Evolutionary conservation across 2,888 invertebrate species (phyloP).

Genomic region (Tortricodes alternella): DNA sequence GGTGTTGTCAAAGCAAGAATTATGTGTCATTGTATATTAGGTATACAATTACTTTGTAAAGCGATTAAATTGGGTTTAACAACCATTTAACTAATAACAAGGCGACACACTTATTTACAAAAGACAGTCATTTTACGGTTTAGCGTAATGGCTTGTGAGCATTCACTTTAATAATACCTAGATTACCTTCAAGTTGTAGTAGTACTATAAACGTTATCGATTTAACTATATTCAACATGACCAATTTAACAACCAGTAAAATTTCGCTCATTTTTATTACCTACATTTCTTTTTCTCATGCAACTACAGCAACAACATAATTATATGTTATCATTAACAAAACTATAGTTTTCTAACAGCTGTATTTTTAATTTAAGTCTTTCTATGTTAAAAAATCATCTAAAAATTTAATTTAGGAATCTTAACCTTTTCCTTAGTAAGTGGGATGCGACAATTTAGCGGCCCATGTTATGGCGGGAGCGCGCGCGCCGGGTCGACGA

Average conservation of each 20-base stretch:
- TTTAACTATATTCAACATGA: too few relatives aligned
- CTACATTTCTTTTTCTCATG: too few relatives aligned
- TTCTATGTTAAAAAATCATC: not conserved
- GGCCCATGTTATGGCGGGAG: conserved; percentile 58
- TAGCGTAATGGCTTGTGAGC: conserved; percentile 5
- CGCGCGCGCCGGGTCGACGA: conserved; percentile 74
- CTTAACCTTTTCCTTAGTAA: not conserved
- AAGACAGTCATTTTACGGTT: conserved; percentile 2
- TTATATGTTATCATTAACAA: too few relatives aligned
- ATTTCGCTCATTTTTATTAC: too few relatives aligned
- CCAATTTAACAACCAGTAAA: too few relatives aligned
- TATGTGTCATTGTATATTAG: too few relatives aligned
- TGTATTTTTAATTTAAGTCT: too few relatives aligned
- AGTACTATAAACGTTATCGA: too few relatives aligned
- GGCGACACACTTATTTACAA: not conserved
- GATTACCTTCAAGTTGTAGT: not conserved
- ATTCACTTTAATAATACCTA: not conserved
- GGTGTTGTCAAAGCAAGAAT: too few relatives aligned
- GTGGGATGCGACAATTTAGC: conserved; percentile 61
- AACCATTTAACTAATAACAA: conserved; percentile 1
- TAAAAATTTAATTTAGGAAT: not conserved
- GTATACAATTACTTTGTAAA: conserved; percentile 6
- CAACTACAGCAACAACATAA: too few relatives aligned
- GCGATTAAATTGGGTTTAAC: conserved; percentile 5
- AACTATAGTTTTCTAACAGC: too few relatives aligned